Evolutionary conservation across 2,113 vertebrate genomes (phyloP).

Genomic region (Psophia crepitans): DNA sequence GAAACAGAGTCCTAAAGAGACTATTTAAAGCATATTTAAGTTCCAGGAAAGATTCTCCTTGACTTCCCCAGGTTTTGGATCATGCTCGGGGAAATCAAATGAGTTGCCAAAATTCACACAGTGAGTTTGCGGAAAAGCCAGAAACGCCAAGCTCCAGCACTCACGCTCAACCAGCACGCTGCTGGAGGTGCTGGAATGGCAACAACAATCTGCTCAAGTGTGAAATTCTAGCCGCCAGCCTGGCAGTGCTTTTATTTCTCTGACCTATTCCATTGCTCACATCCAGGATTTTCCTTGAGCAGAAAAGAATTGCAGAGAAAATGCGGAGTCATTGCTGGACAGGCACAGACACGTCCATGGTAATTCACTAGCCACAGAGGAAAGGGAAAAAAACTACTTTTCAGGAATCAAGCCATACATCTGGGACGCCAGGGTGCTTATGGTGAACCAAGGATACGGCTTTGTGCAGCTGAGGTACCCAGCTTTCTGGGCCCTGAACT

Average conservation of each 20-base stretch:
- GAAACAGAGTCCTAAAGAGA: neutral
- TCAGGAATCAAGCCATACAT: neutral
- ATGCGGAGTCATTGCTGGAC: neutral
- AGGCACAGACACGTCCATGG: neutral
- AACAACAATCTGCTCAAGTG: slow-evolving; percentile 17
- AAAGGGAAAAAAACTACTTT: neutral
- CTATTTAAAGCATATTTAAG: neutral
- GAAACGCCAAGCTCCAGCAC: neutral
- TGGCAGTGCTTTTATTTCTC: neutral
- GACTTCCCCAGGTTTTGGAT: slow-evolving; percentile 5
- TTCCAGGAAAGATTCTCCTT: slow-evolving; percentile 7
- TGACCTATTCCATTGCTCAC: slow-evolving; percentile 19
- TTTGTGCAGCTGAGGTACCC: neutral
- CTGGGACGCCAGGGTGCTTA: neutral
- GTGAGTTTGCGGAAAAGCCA: neutral
- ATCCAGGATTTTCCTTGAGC: slow-evolving; percentile 16
- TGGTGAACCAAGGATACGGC: neutral
- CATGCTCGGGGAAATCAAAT: neutral
- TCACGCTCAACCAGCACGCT: neutral
- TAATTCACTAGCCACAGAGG: neutral
- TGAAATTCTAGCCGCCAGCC: slow-evolving; percentile 8
- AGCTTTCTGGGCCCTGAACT: neutral
- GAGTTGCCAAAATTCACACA: neutral
- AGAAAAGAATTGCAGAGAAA: neutral
- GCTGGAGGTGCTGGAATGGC: slow-evolving; percentile 39